Conservation (phyloP, 2,113 vertebrate genomes). For the Herpailurus yagouaroundi region DNA sequence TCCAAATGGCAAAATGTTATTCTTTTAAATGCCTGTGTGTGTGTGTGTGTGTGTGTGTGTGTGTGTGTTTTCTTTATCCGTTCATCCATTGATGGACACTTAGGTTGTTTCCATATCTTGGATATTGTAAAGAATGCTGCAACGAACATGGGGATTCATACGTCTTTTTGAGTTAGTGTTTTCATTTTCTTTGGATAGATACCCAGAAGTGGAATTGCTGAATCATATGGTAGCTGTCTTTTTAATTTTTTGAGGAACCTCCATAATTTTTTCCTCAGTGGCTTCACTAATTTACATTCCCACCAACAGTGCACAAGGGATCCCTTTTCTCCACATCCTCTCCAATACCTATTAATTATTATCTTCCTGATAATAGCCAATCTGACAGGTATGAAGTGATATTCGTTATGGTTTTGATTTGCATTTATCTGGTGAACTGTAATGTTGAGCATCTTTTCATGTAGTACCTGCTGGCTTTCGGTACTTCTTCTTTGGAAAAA, state of each 20-base stretch:
- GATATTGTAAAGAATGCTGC: background rate
- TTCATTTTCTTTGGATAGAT: background rate
- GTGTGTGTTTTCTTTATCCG: background rate
- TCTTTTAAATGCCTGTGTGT: background rate
- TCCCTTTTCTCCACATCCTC: background rate
- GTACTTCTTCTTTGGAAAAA: background rate
- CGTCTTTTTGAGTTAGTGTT: background rate
- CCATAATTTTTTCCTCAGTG: background rate
- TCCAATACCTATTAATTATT: background rate
- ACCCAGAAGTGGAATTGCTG: background rate
- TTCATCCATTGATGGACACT: background rate
- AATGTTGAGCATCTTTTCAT: background rate
- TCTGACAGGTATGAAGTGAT: background rate
- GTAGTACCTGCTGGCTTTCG: no score
- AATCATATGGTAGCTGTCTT: background rate
- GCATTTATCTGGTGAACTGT: background rate
- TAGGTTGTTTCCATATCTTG: background rate
- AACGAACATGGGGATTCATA: background rate
- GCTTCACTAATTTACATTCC: background rate
- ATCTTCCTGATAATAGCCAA: background rate
- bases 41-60: background rate
- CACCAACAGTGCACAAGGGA: background rate
- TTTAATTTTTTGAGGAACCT: background rate
- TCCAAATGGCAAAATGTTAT: background rate
- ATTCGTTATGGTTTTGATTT: background rate